Evolutionary conservation across 2,888 invertebrate genomes (phyloP), one percentile per base, ranked within the genome.

Genomic region (Drosophila formosana): DNA sequence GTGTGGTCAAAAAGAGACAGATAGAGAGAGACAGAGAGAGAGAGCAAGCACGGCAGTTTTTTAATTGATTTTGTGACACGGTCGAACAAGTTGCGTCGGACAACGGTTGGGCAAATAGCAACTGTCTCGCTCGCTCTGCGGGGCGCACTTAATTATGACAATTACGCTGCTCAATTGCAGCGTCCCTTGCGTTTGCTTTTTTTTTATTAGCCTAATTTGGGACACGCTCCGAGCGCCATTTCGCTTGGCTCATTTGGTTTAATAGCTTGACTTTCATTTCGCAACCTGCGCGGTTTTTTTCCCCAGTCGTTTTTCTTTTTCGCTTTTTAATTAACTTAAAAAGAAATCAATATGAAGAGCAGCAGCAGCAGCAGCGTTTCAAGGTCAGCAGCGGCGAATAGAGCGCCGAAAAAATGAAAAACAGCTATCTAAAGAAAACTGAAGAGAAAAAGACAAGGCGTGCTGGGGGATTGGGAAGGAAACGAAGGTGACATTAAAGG

Each of bases 241-340:
- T 65, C 32, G 68, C 47, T 53, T 67, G 64, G 60, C 65, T 79
- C 76, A 60, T 66, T 83, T 80, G 77, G 50, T 67, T 76, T 77
- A 71, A 77, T 71, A 55, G 62, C 57, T 13, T 45, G 71, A 47
- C 39, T 67, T 74, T 77, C 62, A 61, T 74, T 58, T 74, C 61
- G 68, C 58, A 74, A 74, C 74, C 65, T 74, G 74, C 46, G 65
- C 65, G 13, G 34, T 57, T 45, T 45, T 66, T 74, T 30, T 30
- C 7, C 2, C 6, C 2, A 7, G n/a, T n/a, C n/a, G n/a, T n/a
- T n/a, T n/a, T n/a, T n/a, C n/a, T n/a, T n/a, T n/a, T 30, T 30
- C 30, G 37, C 2, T 37, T 37, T 81, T 83, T 83, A 83, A 83
- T 87, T 87, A 87, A 87, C 87, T 84, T 77, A 79, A 53, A 77